These are phyloP conservation scores for Anas platyrhynchos DNA, from an alignment of 2,113 vertebrate genomes.

Conservation along the genomic window DNA sequence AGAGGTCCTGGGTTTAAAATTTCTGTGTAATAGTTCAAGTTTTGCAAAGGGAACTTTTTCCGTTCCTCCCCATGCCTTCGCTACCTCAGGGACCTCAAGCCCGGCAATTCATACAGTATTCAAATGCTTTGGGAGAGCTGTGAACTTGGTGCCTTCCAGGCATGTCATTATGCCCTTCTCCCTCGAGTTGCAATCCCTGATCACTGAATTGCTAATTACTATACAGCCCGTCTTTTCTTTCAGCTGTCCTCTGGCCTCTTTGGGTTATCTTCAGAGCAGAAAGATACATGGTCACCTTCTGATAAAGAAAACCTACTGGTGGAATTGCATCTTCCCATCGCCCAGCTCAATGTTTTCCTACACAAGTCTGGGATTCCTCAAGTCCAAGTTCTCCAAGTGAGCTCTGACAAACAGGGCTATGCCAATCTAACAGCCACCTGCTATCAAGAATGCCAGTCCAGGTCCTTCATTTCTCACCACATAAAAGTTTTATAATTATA, in stretches of 20 bases:
- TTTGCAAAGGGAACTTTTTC: background rate
- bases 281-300: background rate
- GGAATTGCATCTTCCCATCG: background rate
- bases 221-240: background rate
- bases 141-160: background rate
- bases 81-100: background rate
- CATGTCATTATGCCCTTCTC: background rate
- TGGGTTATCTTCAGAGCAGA: background rate
- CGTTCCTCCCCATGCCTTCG: background rate
- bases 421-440: background rate
- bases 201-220: background rate
- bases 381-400: background rate
- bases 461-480: background rate
- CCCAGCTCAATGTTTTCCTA: background rate
- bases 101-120: background rate
- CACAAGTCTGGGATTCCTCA: background rate
- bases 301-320: background rate
- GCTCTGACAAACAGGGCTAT: background rate
- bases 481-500: background rate
- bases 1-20: background rate
- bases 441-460: background rate
- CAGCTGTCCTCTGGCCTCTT: background rate
- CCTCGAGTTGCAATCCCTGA: background rate
- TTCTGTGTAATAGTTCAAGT: too few species aligned
- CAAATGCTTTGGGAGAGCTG: background rate